These are phyloP conservation scores for Gnathonemus longibarbis DNA, from an alignment of 2,113 vertebrate species.

Conservation along the genomic window DNA sequence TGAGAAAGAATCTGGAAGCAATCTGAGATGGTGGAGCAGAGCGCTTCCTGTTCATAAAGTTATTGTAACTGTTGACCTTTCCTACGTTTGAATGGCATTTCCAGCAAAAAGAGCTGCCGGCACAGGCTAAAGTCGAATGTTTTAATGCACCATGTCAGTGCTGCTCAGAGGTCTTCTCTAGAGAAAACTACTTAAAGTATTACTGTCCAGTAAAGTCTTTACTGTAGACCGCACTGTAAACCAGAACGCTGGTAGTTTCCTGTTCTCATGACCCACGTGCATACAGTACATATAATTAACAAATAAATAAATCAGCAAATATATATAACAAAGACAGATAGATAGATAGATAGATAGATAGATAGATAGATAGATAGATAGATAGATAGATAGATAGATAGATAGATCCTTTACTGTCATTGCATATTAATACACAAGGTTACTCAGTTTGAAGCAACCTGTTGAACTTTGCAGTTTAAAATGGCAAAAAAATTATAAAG, in stretches of 20 bases:
- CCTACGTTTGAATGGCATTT: conserved; percentile 59
- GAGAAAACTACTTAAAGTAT: conserved; percentile 44
- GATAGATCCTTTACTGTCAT: background rate
- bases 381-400: background rate
- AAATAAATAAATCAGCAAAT: background rate
- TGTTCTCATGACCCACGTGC: background rate
- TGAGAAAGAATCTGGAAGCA: conserved; percentile 63
- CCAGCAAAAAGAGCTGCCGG: conserved; percentile 53
- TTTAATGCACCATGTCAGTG: conserved; percentile 57
- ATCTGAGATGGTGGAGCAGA: conserved; percentile 56
- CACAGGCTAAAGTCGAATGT: conserved; percentile 28
- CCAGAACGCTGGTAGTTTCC: background rate
- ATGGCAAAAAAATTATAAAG: too few relatives aligned
- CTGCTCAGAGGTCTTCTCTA: conserved; percentile 51
- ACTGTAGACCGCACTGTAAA: background rate
- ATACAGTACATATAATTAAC: background rate
- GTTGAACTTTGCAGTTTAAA: too few relatives aligned
- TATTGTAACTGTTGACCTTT: conserved; percentile 75
- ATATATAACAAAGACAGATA: background rate
- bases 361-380: too few relatives aligned
- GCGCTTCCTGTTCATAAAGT: conserved; percentile 57
- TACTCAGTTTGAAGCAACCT: too few relatives aligned
- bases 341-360: background rate
- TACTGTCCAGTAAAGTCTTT: conserved; percentile 31
- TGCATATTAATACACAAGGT: too few relatives aligned